A percentile compares a stretch with the other conserved stretches of the same genome.
These are phyloP conservation scores for Ichneumoninae sp. DNA, from an alignment of 2,888 invertebrate species.

Conservation along the genomic window DNA sequence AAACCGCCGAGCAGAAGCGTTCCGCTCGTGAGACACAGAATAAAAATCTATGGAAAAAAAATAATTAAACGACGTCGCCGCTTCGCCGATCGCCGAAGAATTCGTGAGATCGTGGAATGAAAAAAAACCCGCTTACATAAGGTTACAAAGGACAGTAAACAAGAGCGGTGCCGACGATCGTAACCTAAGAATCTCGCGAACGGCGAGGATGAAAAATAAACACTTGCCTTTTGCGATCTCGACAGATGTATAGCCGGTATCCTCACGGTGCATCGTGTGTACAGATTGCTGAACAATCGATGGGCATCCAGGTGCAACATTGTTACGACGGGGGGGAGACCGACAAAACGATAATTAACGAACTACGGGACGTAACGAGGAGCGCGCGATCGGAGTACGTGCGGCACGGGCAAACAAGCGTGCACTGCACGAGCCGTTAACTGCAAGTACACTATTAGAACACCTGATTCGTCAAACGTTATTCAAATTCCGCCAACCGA, in stretches of 20 bases:
- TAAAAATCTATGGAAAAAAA: constrained; percentile 86
- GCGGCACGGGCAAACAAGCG: constrained; percentile 35
- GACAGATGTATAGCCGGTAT: constrained; percentile 85
- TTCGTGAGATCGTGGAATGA: not conserved
- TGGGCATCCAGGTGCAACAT: constrained; percentile 77
- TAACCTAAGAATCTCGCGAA: constrained; percentile 33
- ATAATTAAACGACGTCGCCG: not conserved
- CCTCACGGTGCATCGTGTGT: constrained; percentile 74
- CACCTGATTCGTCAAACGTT: constrained; percentile 56
- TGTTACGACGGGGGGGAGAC: constrained; percentile 55
- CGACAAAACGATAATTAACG: constrained; percentile 37
- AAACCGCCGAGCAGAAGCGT: constrained; percentile 93
- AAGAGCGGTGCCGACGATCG: not conserved
- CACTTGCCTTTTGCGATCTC: constrained; percentile 89
- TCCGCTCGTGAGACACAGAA: constrained; percentile 91
- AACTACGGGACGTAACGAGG: constrained; percentile 4
- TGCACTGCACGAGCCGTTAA: constrained; percentile 8
- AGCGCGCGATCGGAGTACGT: not conserved
- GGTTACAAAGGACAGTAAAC: constrained; percentile 1
- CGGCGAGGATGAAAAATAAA: not conserved
- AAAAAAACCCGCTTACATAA: constrained; percentile 48
- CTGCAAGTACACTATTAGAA: constrained; percentile 6
- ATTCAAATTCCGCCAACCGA: constrained; percentile 50
- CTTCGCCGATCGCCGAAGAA: not conserved
- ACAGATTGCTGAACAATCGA: constrained; percentile 77